Conservation (phyloP, 92 coral and sea anemone species). For the Bergia puertoricense region DNA sequence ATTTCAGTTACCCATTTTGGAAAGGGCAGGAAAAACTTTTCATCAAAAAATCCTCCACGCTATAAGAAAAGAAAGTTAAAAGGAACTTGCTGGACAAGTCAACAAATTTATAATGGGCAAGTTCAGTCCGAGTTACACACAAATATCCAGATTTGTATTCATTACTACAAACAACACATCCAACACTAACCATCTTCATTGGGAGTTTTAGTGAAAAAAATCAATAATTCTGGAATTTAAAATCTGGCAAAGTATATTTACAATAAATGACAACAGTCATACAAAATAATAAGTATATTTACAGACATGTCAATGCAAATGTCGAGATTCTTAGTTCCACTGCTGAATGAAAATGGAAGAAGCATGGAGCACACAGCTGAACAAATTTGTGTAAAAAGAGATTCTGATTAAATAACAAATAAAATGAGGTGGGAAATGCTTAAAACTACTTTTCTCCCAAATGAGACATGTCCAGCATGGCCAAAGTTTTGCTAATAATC, state of each 20-base stretch:
- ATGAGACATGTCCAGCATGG: slow-evolving; percentile 3
- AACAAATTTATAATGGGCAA: too few species aligned
- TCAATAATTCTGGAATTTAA: background rate
- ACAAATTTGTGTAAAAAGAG: background rate
- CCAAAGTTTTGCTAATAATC: background rate
- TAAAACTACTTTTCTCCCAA: background rate
- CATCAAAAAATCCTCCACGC: background rate
- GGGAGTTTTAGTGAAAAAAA: background rate
- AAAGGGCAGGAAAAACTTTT: too few species aligned
- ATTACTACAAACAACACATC: background rate
- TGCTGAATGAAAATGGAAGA: slow-evolving; percentile 42
- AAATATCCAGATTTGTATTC: too few species aligned
- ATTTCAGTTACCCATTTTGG: too few species aligned
- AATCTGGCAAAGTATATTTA: background rate
- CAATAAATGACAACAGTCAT: background rate
- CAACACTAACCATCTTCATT: background rate
- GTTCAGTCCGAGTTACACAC: background rate
- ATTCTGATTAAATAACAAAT: background rate
- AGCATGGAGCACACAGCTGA: slow-evolving; percentile 42
- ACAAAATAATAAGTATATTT: background rate
- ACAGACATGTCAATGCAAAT: background rate
- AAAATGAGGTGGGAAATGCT: background rate
- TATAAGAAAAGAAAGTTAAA: too few species aligned
- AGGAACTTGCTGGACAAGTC: background rate
- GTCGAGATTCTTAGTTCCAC: background rate